Conservation (phyloP, 2,113 vertebrate genomes). For the Taurulus bubalis region DNA sequence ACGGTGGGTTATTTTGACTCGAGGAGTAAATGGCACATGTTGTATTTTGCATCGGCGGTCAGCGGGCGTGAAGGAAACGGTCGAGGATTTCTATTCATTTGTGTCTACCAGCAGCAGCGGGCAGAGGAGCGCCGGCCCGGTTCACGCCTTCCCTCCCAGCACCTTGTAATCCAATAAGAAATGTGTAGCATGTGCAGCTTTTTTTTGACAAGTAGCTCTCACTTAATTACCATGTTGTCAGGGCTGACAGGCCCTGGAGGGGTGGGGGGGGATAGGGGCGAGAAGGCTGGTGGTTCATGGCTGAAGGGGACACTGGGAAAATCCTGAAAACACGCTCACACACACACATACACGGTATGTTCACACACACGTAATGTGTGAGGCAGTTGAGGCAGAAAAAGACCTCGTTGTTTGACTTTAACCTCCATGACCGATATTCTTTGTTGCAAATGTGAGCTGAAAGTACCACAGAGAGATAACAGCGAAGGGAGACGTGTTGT, state of each 20-base stretch:
- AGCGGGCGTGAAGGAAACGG: constrained; percentile 76
- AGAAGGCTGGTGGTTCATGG: constrained; percentile 34
- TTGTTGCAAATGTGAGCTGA: not conserved
- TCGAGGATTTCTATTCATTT: constrained; percentile 74
- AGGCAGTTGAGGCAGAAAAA: not conserved
- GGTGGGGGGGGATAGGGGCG: constrained; percentile 37
- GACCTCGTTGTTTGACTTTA: not conserved
- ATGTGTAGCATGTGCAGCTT: constrained; percentile 80
- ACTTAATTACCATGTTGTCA: constrained; percentile 82
- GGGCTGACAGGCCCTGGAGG: constrained; percentile 69
- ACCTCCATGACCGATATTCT: not conserved
- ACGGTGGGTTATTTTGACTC: constrained; percentile 80
- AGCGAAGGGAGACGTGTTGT: not conserved
- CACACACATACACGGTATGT: not conserved
- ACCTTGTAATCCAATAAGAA: constrained; percentile 87
- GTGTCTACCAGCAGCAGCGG: constrained; percentile 69
- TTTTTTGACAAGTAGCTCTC: constrained; percentile 78
- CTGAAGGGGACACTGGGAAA: constrained; percentile 39
- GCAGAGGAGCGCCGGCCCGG: constrained; percentile 15
- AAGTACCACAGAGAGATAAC: not conserved
- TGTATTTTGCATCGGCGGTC: constrained; percentile 77
- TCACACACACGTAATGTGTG: constrained; percentile 19
- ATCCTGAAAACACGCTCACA: constrained; percentile 16
- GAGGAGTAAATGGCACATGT: constrained; percentile 77
- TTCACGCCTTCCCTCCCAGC: constrained; percentile 75